Percentiles rank a stretch among this genome's conserved stretches.
Conservation (phyloP, 2,888 invertebrate species). For the Lumbricus terrestris region DNA sequence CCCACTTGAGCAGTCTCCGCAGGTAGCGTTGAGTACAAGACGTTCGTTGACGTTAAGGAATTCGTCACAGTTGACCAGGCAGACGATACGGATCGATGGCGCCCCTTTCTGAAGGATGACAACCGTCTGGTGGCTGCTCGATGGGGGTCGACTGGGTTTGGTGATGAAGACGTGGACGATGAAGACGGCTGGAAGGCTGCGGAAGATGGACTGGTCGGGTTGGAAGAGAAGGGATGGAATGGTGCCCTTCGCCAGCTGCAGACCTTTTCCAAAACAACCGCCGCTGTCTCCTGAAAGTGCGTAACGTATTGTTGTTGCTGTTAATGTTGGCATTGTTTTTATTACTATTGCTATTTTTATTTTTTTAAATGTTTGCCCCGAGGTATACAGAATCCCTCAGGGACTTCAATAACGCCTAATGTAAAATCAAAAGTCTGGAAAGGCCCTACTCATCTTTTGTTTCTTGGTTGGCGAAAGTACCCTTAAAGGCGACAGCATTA, state of each 20-base stretch:
- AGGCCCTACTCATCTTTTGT: too few relatives aligned
- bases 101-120: background rate
- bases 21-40: background rate
- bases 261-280: background rate
- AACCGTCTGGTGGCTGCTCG: background rate
- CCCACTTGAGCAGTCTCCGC: background rate
- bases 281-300: background rate
- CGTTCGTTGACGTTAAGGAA: background rate
- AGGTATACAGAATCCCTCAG: too few relatives aligned
- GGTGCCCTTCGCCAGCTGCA: background rate
- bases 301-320: background rate
- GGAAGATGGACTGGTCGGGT: background rate
- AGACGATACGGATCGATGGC: background rate
- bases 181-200: background rate
- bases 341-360: too few relatives aligned
- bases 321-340: too few relatives aligned
- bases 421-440: too few relatives aligned
- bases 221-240: background rate
- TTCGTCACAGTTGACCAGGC: background rate
- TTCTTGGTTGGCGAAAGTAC: too few relatives aligned
- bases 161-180: background rate
- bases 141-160: background rate
- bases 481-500: too few relatives aligned
- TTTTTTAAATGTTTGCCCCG: too few relatives aligned
- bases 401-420: too few relatives aligned